Evolutionary conservation across 2,888 invertebrate genomes (phyloP), one percentile per base, ranked within the genome.

Genomic region (Dorcus hopei): DNA sequence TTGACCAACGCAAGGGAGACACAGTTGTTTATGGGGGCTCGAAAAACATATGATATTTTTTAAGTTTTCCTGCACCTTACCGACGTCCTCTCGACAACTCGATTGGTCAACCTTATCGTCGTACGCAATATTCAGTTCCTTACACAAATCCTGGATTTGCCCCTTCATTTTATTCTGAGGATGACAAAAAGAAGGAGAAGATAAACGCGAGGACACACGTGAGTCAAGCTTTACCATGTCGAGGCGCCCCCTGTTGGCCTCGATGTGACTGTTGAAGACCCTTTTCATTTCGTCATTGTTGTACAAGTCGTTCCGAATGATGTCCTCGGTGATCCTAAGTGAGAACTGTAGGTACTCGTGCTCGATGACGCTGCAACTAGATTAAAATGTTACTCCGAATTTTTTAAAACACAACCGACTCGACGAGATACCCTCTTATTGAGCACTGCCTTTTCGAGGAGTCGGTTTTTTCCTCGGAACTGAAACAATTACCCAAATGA

Each of bases 311-410:
- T 80, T 79, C 39, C 76, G 70, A 48, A 85, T 79, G 59, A 85
- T 83, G 65, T 85, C 85, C 67, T 81, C 81, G 0, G 85, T 85
- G 40, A 85, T 82, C 55, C 74, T 65, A 14, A 79, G 61, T 8
- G 76, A 66, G 69, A 79, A 79, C 57, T 74, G 72, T 41, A 76
- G 58, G 59, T 78, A 79, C 57, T 77, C 77, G 47, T 76, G 74
- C 49, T 78, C 74, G 23, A 61, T 52, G 14, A 61, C 49, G 14
- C 69, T 69, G 38, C 26, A 63, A 64, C 43, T 47, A 51, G 53
- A 49, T 26, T 14, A 9, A n/a, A 47, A 3, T 14, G 9, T 14
- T 11, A 16, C 14, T 14, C 1, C 14, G 14, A 14, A 14, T 14
- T 14, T 14, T 1, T 14, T 14, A 1, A 14, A 14, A 14, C 14